Evolutionary conservation across 2,113 vertebrate species (phyloP), one percentile per base, ranked within the genome.

Genomic region (Centrocercus urophasianus): DNA sequence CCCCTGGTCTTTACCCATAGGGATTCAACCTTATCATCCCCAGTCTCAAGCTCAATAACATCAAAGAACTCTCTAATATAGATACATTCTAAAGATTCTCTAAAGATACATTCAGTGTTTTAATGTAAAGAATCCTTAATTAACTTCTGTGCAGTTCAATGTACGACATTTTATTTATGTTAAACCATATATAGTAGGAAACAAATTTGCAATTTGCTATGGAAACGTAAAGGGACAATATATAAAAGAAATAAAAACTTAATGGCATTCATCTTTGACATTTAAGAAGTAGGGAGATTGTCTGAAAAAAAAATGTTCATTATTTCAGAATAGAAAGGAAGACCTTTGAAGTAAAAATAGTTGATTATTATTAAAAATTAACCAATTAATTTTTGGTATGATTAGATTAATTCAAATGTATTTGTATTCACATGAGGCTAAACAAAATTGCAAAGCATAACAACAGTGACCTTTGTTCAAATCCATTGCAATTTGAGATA

Each of bases 301-400:
- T 22, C 28, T 18, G 59, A 25, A 66, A 94, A 90, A 90, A 90
- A 70, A 64, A 24, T 64, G 8, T 86, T 89, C 47, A 90, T 27
- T 70, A 24, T n/a, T 61, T 87, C 15, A 80, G 82, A 56, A 25
- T 1, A 72, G 12, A 83, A 61, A 64, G 2, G 6, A 72, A 3
- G 8, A 43, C 57, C 93, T 83, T 89, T 67, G 8, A 40, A 50
- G 83, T 80, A 16, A 73, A 95, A 90, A 5, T 28, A n/a, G 5
- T 22, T 89, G 87, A 10, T 19, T 63, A 67, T 43, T 84, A 34
- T 47, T 10, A 76, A 89, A 93, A 96, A 83, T 72, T 59, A 88
- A 32, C 60, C 47, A 93, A 42, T n/a, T 75, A 71, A 52, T 14
- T 48, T 89, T 40, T 56, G 16, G 7, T 22, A 38, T 34, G 38